Evolutionary conservation across 2,113 vertebrate species (phyloP), one percentile per base, ranked within the genome.

Genomic region (Cygnus buccinator): DNA sequence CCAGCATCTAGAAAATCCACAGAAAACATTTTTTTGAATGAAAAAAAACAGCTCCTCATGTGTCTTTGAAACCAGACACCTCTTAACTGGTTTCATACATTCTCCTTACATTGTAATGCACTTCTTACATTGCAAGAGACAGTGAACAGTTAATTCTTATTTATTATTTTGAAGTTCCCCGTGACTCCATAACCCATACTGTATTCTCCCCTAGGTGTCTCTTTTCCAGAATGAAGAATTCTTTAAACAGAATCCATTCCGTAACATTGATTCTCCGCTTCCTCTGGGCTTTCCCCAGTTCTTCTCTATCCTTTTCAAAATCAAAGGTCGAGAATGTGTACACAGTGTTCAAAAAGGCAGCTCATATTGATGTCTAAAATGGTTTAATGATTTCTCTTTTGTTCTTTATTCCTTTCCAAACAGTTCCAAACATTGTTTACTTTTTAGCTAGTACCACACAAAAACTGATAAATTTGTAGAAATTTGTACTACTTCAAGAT

Each of bases 201-300:
- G 4, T 44, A 31, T 52, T 76, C 2, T 63, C 21, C 16, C 15
- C 13, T 8, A 59, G 9, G 23, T 1, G 0, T 58, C 11, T n/a
- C 10, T 72, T 59, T 90, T 65, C 18, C 78, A 41, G 9, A 72
- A 6, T 33, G 20, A 71, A 67, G 18, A 37, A 15, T 76, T 90
- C 28, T 63, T 89, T 72, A 72, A 72, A 55, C 11, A 59, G 26
- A 88, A 55, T 2, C 4, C 9, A 59, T 67, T 72, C 28, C 3
- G 11, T 83, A 63, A 35, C 6, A 72, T 8, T n/a, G n/a, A 41
- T 44, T 23, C 67, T 44, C 17, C 9, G 72, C 68, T 22, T 58
- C 37, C 63, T 66, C 3, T 33, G 29, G 65, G 13, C 65, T 44
- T 67, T 33, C 19, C 29, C 13, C 20, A 67, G 29, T 33, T 67